phyloP scores from a whole-genome alignment of 2,888 invertebrate species.

The Eurois occulta region DNA sequence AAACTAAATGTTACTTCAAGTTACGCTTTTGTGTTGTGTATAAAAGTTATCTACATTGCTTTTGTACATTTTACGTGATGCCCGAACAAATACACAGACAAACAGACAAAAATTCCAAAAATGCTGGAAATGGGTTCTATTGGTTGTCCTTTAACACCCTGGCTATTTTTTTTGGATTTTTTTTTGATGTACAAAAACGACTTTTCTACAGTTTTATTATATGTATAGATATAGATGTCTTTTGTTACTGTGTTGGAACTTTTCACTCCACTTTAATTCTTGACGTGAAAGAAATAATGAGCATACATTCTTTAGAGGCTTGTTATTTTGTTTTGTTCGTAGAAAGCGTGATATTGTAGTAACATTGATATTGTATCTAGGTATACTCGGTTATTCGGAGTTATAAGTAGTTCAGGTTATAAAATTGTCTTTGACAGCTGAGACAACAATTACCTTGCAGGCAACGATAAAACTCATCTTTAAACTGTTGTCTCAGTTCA shows the following conservation, averaged over 20 bases:
- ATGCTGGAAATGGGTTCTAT: no score
- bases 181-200: no score
- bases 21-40: no score
- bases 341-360: constrained; percentile 2
- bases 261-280: constrained; percentile 46
- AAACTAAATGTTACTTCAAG: no score
- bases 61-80: no score
- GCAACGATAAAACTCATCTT: constrained; percentile 1
- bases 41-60: no score
- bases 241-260: constrained; percentile 30
- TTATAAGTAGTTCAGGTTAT: background rate
- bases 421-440: background rate
- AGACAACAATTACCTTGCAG: background rate
- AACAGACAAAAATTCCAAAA: no score
- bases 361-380: background rate
- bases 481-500: background rate
- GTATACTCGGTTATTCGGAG: background rate
- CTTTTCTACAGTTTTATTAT: no score
- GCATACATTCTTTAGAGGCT: constrained; percentile 11
- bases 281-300: constrained; percentile 49
- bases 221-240: no score
- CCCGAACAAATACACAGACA: no score
- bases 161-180: no score
- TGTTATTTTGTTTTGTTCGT: constrained; percentile 16
- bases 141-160: no score